Evolutionary conservation across 1,140 invertebrate genomes (phyloP).

Genomic region (Magallana angulata): DNA sequence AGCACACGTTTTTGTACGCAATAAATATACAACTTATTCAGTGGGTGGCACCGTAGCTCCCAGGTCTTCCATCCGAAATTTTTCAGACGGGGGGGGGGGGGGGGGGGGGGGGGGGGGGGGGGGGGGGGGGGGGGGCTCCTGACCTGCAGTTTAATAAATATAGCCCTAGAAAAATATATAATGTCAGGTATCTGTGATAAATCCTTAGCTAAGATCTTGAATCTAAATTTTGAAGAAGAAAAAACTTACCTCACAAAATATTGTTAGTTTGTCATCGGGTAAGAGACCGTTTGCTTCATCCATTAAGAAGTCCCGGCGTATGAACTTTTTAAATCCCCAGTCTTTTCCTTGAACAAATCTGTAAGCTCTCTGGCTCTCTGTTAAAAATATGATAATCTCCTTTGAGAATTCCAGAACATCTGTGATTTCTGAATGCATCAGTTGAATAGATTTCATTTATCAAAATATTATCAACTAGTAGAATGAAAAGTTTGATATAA

Average conservation of each 20-base stretch:
- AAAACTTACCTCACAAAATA: conserved; percentile 92
- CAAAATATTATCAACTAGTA: neutral
- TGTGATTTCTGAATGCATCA: neutral
- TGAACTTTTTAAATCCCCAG: conserved; percentile 99
- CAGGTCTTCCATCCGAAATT: no score
- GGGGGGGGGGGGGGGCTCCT: no score
- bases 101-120: no score
- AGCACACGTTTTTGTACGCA: no score
- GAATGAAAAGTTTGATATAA: neutral
- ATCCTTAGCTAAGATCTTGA: no score
- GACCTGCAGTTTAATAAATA: no score
- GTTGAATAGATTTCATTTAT: neutral
- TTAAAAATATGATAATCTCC: conserved; percentile 22
- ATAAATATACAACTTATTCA: no score
- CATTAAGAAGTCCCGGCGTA: conserved; percentile 96
- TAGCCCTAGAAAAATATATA: no score
- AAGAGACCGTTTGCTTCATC: conserved; percentile 98
- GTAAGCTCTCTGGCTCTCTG: conserved; percentile 94
- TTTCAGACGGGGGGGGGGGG: no score
- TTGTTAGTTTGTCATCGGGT: conserved; percentile 98
- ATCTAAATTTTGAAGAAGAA: neutral
- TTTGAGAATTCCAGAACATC: neutral
- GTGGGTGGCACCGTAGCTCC: no score
- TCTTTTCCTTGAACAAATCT: conserved; percentile 99
- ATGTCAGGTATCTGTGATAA: no score